Conservation (phyloP, 2,888 invertebrate genomes). For the Laspeyria flexula region DNA sequence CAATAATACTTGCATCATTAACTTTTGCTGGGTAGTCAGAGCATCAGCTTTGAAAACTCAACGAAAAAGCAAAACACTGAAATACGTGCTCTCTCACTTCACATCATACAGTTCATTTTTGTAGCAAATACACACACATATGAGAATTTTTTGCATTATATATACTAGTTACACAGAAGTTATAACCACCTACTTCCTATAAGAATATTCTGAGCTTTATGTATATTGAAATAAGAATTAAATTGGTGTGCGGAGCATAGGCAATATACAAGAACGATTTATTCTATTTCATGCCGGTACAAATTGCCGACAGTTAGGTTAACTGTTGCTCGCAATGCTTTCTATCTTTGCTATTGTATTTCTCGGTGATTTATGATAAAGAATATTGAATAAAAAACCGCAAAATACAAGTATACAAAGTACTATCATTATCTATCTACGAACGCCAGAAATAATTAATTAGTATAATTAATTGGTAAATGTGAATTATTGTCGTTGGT, state of each 20-base stretch:
- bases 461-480: too few relatives aligned
- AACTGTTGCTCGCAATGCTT: slow-evolving; percentile 75
- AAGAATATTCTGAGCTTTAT: slow-evolving; percentile 24
- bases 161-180: slow-evolving; percentile 4
- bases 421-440: too few relatives aligned
- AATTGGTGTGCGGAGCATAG: slow-evolving; percentile 21
- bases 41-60: slow-evolving; percentile 55
- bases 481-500: too few relatives aligned
- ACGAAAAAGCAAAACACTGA: slow-evolving; percentile 22
- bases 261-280: slow-evolving; percentile 59
- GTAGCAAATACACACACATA: slow-evolving; percentile 7
- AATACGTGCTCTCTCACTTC: slow-evolving; percentile 49
- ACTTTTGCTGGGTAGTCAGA: slow-evolving; percentile 71
- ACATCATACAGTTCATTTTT: slow-evolving; percentile 51
- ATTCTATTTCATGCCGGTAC: slow-evolving; percentile 72
- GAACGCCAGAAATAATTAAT: too few relatives aligned
- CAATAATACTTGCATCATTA: slow-evolving; percentile 81
- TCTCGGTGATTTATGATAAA: slow-evolving; percentile 66
- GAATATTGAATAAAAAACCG: slow-evolving; percentile 59
- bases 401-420: slow-evolving; percentile 14
- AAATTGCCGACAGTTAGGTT: slow-evolving; percentile 80
- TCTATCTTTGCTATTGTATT: slow-evolving; percentile 70
- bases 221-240: slow-evolving; percentile 1
- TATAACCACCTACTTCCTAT: slow-evolving; percentile 1
- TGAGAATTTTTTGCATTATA: slow-evolving; percentile 23